phyloP scores from a whole-genome alignment of 1,140 invertebrate species.

The Bombus confusus region DNA sequence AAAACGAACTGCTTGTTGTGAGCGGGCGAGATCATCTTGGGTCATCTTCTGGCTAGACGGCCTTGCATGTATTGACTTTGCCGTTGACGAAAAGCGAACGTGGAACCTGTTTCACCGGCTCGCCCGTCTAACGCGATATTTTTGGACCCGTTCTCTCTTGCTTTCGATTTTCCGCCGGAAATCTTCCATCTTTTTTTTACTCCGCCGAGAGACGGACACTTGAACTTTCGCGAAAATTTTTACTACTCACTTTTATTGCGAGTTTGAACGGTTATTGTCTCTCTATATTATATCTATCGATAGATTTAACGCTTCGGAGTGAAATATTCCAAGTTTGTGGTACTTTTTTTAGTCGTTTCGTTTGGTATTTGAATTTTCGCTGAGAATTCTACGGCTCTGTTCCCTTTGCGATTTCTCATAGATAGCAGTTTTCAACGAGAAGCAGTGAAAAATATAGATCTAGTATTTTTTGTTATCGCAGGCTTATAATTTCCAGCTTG shows the following conservation, averaged over 20 bases:
- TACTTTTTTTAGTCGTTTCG: too few relatives aligned
- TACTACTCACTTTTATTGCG: too few relatives aligned
- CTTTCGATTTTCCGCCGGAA: constrained; percentile 19
- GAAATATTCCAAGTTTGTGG: too few relatives aligned
- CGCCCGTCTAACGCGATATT: constrained; percentile 21
- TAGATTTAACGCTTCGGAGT: too few relatives aligned
- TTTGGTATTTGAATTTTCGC: too few relatives aligned
- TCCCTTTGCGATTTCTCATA: too few relatives aligned
- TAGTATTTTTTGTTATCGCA: neutral
- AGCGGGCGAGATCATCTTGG: constrained; percentile 7
- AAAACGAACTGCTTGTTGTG: neutral
- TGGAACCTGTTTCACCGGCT: constrained; percentile 42
- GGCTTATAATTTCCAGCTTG: neutral
- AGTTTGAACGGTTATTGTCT: too few relatives aligned
- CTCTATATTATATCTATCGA: too few relatives aligned
- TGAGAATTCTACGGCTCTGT: too few relatives aligned
- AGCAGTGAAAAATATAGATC: too few relatives aligned
- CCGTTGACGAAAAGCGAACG: constrained; percentile 45
- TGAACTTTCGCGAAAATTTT: too few relatives aligned
- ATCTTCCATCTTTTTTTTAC: neutral
- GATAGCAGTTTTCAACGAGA: too few relatives aligned
- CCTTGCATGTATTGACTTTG: constrained; percentile 58
- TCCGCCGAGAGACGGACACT: neutral
- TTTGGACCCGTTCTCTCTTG: neutral
- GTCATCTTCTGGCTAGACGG: constrained; percentile 33